Evolutionary conservation across 2,888 invertebrate genomes (phyloP).

Genomic region (Acronicta aceris): DNA sequence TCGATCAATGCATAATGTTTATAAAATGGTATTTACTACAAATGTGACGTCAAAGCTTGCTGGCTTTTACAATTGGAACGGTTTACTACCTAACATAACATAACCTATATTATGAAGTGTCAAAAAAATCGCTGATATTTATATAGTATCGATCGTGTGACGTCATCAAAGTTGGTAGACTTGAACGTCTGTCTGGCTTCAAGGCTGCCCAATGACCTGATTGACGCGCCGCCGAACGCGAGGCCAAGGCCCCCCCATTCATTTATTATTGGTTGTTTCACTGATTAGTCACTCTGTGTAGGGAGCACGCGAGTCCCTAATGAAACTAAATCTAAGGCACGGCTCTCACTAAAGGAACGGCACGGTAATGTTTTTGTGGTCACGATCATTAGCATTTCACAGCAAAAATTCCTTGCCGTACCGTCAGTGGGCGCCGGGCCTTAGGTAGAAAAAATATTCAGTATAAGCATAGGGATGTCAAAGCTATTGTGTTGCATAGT

Average conservation of each 20-base stretch:
- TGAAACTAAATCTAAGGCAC: neutral
- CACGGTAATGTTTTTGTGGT: too few relatives aligned
- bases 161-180: slow-evolving; percentile 46
- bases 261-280: slow-evolving; percentile 27
- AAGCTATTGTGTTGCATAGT: neutral
- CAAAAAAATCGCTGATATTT: slow-evolving; percentile 15
- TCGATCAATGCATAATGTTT: slow-evolving; percentile 27
- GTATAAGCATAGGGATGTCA: too few relatives aligned
- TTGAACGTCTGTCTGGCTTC: slow-evolving; percentile 48
- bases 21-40: neutral
- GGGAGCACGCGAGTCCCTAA: neutral
- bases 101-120: slow-evolving; percentile 8
- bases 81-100: too few relatives aligned
- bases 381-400: too few relatives aligned
- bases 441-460: too few relatives aligned
- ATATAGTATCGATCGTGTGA: slow-evolving; percentile 38
- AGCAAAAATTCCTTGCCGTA: too few relatives aligned
- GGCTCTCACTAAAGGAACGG: too few relatives aligned
- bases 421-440: too few relatives aligned
- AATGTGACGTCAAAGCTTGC: neutral
- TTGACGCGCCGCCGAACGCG: slow-evolving; percentile 34
- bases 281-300: slow-evolving; percentile 11
- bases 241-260: slow-evolving; percentile 32
- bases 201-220: slow-evolving; percentile 52
- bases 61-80: neutral